Evolutionary conservation across 1,140 invertebrate genomes (phyloP), one percentile per base, ranked within the genome.

Genomic region (Leptopilina clavipes): DNA sequence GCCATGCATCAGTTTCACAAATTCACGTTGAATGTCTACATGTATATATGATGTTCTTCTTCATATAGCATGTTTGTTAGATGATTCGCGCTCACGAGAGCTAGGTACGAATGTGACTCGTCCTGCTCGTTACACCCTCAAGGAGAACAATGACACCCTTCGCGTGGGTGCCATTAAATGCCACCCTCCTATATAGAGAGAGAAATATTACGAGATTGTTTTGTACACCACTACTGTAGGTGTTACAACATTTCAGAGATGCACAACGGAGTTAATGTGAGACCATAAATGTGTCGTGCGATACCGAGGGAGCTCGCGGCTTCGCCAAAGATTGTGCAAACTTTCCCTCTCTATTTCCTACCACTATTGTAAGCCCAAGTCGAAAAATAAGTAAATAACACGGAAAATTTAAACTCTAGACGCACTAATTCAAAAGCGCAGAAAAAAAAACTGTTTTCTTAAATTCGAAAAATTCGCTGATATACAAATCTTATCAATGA

Each of bases 161-260:
- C 40, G 71, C 48, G 72, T 70, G 71, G 78, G 74, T 70, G 79
- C 77, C 78, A 80, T 84, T 84, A 82, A 80, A 80, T 80, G 70
- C 74, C 81, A 83, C 82, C 84, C 82, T 83, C 31, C 76, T 52
- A 52, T 70, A 31, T 31, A 31, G 25, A 72, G 45, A 74, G 72
- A 76, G 72, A 82, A 79, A 85, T 81, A 81, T 83, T 80, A 77
- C 73, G 78, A 79, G 80, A 80, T 82, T 82, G 79, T 79, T 82
- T 80, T 82, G 76, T 82, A 19, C 52, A 11, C 48, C 19, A 48
- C 59, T 76, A 2, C 71, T 25, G n/a, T 52, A 79, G 56, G 79
- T 79, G 79, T 73, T 82, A 52, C 76, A 65, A 65, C 59, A 14
- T 25, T 65, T 65, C 25, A 65, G 59, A 65, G 59, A 31, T 6